Evolutionary conservation across 2,797 vertebrate species (phyloP).

Genomic region (Tamandua tetradactyla): DNA sequence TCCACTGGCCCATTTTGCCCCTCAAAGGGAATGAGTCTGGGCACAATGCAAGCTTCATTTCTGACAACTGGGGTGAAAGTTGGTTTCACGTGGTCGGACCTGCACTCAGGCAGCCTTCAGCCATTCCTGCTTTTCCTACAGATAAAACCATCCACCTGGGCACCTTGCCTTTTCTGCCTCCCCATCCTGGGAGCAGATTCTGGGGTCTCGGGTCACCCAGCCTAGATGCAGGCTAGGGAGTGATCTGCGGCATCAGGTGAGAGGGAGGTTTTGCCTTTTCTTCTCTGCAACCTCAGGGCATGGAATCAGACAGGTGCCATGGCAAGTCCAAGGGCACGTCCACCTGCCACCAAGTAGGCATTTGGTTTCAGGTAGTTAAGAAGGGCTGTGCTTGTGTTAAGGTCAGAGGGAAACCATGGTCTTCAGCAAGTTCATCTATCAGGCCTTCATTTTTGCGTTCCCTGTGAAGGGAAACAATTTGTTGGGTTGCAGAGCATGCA

Average conservation of each 20-base stretch:
- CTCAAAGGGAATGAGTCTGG: rapidly evolving
- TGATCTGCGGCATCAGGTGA: neutral
- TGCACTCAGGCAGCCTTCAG: neutral
- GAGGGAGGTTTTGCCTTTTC: neutral
- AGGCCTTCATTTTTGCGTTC: neutral
- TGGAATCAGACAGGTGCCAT: neutral
- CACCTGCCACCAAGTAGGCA: rapidly evolving
- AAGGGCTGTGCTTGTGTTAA: neutral
- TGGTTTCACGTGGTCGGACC: neutral
- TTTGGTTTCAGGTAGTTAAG: neutral
- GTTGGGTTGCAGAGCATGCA: rapidly evolving
- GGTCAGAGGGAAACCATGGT: neutral
- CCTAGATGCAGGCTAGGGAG: neutral
- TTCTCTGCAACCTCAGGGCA: neutral
- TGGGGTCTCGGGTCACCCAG: rapidly evolving
- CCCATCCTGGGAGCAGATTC: neutral
- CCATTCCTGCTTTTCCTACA: rapidly evolving
- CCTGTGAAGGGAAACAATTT: neutral
- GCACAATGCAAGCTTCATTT: neutral
- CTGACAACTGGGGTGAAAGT: rapidly evolving
- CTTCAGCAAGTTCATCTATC: neutral
- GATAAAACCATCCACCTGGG: neutral
- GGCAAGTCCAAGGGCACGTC: neutral
- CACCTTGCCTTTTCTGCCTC: no score
- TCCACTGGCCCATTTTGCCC: neutral